Conservation (phyloP, 2,888 invertebrate species). For the Cremastinae sp. region DNA sequence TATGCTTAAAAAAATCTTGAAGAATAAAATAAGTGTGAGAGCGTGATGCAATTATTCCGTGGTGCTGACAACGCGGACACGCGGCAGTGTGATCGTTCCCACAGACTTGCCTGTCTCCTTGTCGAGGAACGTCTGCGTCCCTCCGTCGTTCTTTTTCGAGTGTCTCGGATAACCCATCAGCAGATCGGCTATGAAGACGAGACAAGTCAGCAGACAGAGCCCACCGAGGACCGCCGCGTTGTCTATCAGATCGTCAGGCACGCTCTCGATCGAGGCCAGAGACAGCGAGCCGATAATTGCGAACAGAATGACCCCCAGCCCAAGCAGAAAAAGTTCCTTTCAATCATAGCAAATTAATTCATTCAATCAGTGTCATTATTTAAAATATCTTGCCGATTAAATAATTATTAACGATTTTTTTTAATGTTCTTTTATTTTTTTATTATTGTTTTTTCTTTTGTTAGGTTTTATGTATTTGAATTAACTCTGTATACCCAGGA, state of each 20-base stretch:
- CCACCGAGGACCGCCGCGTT: slow-evolving; percentile 88
- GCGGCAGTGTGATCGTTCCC: slow-evolving; percentile 56
- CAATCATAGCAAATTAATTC: background rate
- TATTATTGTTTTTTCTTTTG: too few relatives aligned
- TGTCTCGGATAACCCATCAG: slow-evolving; percentile 71
- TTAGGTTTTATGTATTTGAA: too few relatives aligned
- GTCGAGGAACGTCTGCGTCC: slow-evolving; percentile 67
- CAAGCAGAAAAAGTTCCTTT: slow-evolving; percentile 86
- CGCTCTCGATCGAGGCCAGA: slow-evolving; percentile 87
- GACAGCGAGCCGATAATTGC: slow-evolving; percentile 86
- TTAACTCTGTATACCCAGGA: too few relatives aligned
- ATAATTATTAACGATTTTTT: too few relatives aligned
- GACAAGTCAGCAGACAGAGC: slow-evolving; percentile 85
- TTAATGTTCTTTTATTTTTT: too few relatives aligned
- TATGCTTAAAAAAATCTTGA: slow-evolving; percentile 6
- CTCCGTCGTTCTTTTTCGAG: slow-evolving; percentile 71
- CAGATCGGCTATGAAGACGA: slow-evolving; percentile 86
- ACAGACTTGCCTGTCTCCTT: slow-evolving; percentile 73
- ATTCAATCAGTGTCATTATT: background rate
- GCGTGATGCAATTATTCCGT: slow-evolving; percentile 38
- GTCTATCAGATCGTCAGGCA: slow-evolving; percentile 85
- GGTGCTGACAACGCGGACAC: slow-evolving; percentile 59
- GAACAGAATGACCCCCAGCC: slow-evolving; percentile 87
- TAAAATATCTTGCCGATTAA: too few relatives aligned
- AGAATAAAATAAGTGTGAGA: background rate